Base-by-base conservation (phyloP, 2,888 invertebrate species). In the Caenorhabditis imperialis region DNA sequence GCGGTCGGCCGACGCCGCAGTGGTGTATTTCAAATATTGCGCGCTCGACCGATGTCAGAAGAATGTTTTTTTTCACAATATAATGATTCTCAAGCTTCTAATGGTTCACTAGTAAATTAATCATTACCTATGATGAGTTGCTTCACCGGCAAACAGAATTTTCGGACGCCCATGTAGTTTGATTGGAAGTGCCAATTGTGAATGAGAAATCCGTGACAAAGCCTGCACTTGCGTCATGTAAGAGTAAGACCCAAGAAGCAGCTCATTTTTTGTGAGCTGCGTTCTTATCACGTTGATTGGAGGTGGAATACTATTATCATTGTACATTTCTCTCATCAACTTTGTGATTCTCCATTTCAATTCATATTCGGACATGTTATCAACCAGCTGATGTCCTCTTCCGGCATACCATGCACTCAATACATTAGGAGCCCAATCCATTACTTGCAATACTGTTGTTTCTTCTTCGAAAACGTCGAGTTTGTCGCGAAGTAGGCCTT, bases 131-230 rank as follows among this genome's bases (percentile, higher is more conserved):
- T 82, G 79, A 63, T 85, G 86, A 4, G 85, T 85, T 5, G 84
- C 85, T 62, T 85, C 85, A 58, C 85, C 85, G 8, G 85, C 85
- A 55, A 85, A 85, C 22, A 84, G 53, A 30, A 85, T 65, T 42
- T 81, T 57, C 14, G 80, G 78, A 48, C 71, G 58, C 18, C 79
- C 65, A 22, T 76, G 73, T 1, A 67, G 45, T 55, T 79, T 81
- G 14, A 85, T 74, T 1, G 85, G 85, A n/a, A 80, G 77, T 4
- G 82, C 77, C 20, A 85, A 63, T 42, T 71, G 62, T 2, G 75
- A 76, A 45, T 81, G 79, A 8, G 75, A 72, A 30, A 82, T 79
- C 35, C 63, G 58, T 2, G 79, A 75, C 1, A 70, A 45, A 0
- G 83, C 81, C 51, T 80, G 81, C 3, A 71, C 80, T 50, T 71